These are phyloP conservation scores for Nycticorax nycticorax DNA, from an alignment of 2,113 vertebrate genomes.

Conservation along the genomic window DNA sequence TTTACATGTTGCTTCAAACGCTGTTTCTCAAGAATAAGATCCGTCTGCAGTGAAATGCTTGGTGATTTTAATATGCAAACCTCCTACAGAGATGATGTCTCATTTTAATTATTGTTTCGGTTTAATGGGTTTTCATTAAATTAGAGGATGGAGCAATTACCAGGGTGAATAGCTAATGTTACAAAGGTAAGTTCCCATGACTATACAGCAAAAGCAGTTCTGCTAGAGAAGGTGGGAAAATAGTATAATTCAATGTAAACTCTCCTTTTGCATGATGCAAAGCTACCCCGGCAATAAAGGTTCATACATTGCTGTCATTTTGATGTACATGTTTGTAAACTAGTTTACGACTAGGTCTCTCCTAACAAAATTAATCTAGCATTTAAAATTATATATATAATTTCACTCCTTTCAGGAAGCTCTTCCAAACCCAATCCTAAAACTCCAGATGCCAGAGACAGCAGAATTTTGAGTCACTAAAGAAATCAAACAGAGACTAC, in stretches of 20 bases:
- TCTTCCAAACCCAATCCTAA: not conserved
- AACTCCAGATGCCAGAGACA: not conserved
- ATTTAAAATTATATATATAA: not conserved
- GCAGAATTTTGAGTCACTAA: not conserved
- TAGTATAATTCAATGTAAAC: not conserved
- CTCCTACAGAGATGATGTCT: conserved; percentile 83
- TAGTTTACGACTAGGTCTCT: not conserved
- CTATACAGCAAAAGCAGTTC: conserved; percentile 53
- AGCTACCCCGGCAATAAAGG: not conserved
- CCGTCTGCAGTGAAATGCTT: conserved; percentile 67
- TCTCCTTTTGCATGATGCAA: not conserved
- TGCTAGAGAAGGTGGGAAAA: not conserved
- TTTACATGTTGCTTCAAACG: conserved; percentile 66
- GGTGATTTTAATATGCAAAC: conserved; percentile 79
- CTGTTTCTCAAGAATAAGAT: conserved; percentile 70
- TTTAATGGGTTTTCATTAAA: conserved; percentile 87
- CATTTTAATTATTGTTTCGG: conserved; percentile 86
- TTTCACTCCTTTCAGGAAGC: not conserved
- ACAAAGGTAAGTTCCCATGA: conserved; percentile 77
- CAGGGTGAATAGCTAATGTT: conserved; percentile 78
- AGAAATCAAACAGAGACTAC: not conserved
- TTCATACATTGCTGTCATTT: not conserved
- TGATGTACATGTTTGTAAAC: not conserved
- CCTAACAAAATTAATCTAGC: conserved; percentile 12
- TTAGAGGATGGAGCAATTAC: conserved; percentile 82